phyloP scores from a whole-genome alignment of 1,140 invertebrate genomes.

The Elysia chlorotica region DNA sequence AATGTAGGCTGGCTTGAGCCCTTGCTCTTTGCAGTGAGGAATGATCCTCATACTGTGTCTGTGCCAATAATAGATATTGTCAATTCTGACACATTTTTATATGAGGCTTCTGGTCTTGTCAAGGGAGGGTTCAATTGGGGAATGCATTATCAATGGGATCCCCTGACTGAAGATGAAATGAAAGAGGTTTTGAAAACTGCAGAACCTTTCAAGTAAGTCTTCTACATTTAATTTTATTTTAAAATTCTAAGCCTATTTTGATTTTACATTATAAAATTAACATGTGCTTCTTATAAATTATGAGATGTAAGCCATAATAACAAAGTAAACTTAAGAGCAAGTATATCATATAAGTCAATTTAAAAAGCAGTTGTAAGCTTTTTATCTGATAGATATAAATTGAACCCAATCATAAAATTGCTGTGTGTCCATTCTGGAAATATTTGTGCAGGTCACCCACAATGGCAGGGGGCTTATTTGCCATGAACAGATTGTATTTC shows the following conservation, averaged over 20 bases:
- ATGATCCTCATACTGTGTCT: conserved; percentile 81
- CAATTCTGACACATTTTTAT: conserved; percentile 83
- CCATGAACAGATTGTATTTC: conserved; percentile 89
- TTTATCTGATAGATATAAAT: background rate
- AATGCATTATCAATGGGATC: conserved; percentile 59
- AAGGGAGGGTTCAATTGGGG: conserved; percentile 60
- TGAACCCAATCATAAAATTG: no score
- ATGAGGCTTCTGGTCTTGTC: conserved; percentile 44
- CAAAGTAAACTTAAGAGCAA: no score
- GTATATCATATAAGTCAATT: background rate
- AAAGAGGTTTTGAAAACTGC: conserved; percentile 2
- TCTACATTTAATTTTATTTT: no score
- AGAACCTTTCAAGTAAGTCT: no score
- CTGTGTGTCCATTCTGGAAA: no score
- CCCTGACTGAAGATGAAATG: conserved; percentile 31
- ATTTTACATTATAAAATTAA: no score
- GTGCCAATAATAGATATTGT: conserved; percentile 94
- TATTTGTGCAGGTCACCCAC: conserved; percentile 75
- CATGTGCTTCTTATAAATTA: no score
- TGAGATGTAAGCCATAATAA: no score
- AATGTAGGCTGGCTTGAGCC: conserved; percentile 95
- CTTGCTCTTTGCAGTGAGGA: conserved; percentile 87
- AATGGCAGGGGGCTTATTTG: conserved; percentile 97
- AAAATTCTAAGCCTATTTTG: no score
- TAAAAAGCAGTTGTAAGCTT: background rate